phyloP scores from a whole-genome alignment of 1,140 invertebrate genomes.

The Sarcophaga bullata region DNA sequence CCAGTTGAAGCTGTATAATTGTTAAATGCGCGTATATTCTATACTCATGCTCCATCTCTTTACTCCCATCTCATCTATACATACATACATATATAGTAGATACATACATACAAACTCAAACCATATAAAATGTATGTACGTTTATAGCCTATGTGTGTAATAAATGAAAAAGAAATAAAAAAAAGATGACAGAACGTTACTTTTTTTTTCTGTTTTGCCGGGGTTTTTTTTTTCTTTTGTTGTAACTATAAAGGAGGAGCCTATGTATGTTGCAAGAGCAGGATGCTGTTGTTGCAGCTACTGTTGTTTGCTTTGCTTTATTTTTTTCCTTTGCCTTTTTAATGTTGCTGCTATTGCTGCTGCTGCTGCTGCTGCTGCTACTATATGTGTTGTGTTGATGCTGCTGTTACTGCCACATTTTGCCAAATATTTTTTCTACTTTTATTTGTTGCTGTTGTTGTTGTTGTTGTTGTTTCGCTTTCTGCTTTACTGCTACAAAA shows the following conservation, averaged over 20 bases:
- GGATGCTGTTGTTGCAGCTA: constrained; percentile 12
- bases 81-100: neutral
- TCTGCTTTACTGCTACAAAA: constrained; percentile 19
- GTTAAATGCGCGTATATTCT: constrained; percentile 33
- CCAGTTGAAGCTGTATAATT: constrained; percentile 44
- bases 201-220: no score
- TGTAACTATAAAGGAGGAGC: constrained; percentile 17
- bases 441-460: no score
- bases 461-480: neutral
- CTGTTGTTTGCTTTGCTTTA: constrained; percentile 14
- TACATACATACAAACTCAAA: no score
- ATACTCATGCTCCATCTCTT: neutral
- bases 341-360: neutral
- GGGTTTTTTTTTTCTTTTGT: no score
- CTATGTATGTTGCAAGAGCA: constrained; percentile 34
- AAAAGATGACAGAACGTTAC: no score
- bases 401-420: constrained; percentile 36
- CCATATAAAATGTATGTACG: neutral
- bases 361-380: neutral
- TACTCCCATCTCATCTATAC: neutral
- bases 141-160: constrained; percentile 5
- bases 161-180: no score
- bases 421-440: constrained; percentile 1
- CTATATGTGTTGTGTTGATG: constrained; percentile 11
- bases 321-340: neutral